Conservation (phyloP, 2,797 vertebrate genomes). For the Loris lydekkerianus region DNA sequence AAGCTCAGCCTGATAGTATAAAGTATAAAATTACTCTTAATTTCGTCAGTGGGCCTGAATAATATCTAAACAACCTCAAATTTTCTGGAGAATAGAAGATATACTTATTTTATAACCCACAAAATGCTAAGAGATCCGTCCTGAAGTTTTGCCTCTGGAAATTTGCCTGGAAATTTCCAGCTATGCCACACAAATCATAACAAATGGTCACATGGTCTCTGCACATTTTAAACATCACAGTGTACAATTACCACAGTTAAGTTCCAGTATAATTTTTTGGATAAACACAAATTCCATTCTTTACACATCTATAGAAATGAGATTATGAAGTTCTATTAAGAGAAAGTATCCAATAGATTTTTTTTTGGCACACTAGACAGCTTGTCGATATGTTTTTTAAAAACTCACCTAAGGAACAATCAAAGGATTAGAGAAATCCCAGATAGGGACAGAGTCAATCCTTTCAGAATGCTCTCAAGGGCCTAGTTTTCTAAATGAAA, state of each 20-base stretch:
- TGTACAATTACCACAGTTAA: background rate
- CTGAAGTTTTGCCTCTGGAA: background rate
- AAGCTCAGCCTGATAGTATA: background rate
- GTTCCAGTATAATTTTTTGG: background rate
- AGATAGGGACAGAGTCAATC: background rate
- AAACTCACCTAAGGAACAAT: background rate
- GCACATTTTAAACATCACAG: background rate
- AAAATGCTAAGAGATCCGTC: background rate
- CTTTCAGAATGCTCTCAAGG: conserved; percentile 25
- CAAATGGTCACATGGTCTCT: background rate
- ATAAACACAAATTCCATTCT: background rate
- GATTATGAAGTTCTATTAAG: conserved; percentile 63
- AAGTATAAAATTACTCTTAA: background rate
- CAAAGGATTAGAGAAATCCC: conserved; percentile 72
- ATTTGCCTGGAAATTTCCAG: background rate
- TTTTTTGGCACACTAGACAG: conserved; percentile 34
- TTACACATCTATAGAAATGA: conserved; percentile 23
- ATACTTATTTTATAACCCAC: background rate
- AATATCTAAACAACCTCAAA: conserved; percentile 14
- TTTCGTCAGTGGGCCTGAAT: background rate
- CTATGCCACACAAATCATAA: background rate
- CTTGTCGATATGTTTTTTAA: background rate
- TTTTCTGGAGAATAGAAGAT: background rate
- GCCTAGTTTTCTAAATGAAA: conserved; percentile 68
- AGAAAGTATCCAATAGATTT: conserved; percentile 15